A percentile compares a stretch with the other conserved stretches of the same genome.
These are phyloP conservation scores for Unio pictorum DNA, from an alignment of 2,888 invertebrate species.

Conservation along the genomic window DNA sequence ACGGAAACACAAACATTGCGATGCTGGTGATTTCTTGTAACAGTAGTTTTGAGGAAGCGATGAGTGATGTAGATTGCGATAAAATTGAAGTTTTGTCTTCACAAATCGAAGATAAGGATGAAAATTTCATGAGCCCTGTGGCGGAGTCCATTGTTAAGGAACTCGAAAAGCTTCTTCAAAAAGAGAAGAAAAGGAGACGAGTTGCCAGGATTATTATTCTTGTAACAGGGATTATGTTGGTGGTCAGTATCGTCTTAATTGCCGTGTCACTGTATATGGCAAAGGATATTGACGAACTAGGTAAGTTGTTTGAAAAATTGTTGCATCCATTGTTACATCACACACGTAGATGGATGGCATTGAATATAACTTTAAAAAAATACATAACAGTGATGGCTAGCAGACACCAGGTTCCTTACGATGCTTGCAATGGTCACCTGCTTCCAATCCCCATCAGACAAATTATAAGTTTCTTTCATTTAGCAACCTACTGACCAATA, in stretches of 20 bases:
- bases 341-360: too few relatives aligned
- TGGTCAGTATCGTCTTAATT: conserved; percentile 90
- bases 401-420: too few relatives aligned
- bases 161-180: conserved; percentile 15
- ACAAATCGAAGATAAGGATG: conserved; percentile 29
- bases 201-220: conserved; percentile 86
- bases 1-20: conserved; percentile 1
- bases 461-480: too few relatives aligned
- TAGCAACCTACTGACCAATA: too few relatives aligned
- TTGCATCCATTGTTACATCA: too few relatives aligned
- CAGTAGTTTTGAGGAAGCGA: conserved; percentile 25
- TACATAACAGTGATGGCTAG: too few relatives aligned
- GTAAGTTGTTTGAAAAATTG: conserved; percentile 74
- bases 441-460: too few relatives aligned
- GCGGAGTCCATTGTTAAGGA: conserved; percentile 24
- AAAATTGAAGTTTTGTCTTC: conserved; percentile 36
- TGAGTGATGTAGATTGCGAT: conserved; percentile 31
- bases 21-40: conserved; percentile 35
- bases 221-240: conserved; percentile 88
- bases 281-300: conserved; percentile 95
- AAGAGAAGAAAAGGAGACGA: conserved; percentile 44
- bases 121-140: conserved; percentile 31
- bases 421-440: too few relatives aligned
- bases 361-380: too few relatives aligned
- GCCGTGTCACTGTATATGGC: conserved; percentile 94